Conservation (phyloP, 2,888 invertebrate species). For the Leptinotarsa juncta region DNA sequence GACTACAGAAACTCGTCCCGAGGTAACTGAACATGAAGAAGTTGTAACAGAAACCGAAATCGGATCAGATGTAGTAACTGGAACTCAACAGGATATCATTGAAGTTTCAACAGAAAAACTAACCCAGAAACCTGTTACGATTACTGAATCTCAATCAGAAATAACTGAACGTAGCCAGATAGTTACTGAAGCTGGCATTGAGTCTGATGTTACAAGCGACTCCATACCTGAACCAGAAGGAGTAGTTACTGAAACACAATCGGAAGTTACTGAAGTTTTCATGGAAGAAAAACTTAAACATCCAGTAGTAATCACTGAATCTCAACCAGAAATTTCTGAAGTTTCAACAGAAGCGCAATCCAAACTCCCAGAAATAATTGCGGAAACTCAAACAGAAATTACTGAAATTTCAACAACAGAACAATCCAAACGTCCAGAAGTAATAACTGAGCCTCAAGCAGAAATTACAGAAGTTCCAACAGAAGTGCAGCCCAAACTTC, state of each 20-base stretch:
- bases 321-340: neutral
- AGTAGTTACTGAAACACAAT: neutral
- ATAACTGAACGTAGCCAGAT: slow-evolving; percentile 17
- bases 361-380: neutral
- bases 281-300: slow-evolving; percentile 17
- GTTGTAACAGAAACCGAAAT: neutral
- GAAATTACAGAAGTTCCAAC: neutral
- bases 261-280: neutral
- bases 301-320: slow-evolving; percentile 36
- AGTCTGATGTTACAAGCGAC: neutral
- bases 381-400: neutral
- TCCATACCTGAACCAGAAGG: neutral
- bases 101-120: neutral
- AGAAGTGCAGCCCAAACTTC: neutral
- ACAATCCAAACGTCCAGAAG: neutral
- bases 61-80: neutral
- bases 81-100: neutral
- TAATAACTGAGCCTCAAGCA: neutral
- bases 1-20: slow-evolving; percentile 11
- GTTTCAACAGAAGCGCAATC: neutral
- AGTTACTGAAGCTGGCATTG: neutral
- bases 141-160: neutral
- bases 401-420: neutral
- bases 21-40: neutral
- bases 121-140: neutral